A percentile compares a stretch with the other conserved stretches of the same genome.
These are phyloP conservation scores for Chrysotoxum bicinctum DNA, from an alignment of 2,888 invertebrate species.

Conservation along the genomic window DNA sequence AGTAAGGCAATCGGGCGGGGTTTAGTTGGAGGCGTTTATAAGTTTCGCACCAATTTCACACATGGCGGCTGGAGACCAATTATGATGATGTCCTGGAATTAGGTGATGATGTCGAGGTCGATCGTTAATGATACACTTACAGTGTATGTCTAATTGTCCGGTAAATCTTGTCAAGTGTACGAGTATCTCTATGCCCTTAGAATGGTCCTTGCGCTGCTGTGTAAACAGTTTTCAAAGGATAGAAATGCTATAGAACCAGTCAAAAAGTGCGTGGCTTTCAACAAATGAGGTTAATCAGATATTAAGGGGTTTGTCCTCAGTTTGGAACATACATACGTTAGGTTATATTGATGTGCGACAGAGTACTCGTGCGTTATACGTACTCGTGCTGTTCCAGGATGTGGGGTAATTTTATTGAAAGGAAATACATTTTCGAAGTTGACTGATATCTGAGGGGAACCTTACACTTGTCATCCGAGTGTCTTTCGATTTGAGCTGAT, in stretches of 20 bases:
- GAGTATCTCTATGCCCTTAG: neutral
- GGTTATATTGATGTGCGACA: neutral
- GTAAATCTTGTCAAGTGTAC: conserved; percentile 20
- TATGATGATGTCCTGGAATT: neutral
- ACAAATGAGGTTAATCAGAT: conserved; percentile 67
- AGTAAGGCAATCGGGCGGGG: conserved; percentile 54
- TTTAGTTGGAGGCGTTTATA: neutral
- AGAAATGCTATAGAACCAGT: neutral
- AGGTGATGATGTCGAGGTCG: neutral
- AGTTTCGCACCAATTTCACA: conserved; percentile 24
- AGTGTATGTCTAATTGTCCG: conserved; percentile 42
- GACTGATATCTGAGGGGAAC: neutral
- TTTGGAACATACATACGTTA: neutral
- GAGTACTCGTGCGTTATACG: neutral
- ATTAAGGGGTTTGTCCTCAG: conserved; percentile 22
- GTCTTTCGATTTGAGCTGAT: neutral
- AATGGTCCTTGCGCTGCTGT: neutral
- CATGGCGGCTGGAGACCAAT: conserved; percentile 8
- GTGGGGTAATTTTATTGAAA: neutral
- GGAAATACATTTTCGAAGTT: neutral
- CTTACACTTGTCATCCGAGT: neutral
- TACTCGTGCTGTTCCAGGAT: neutral
- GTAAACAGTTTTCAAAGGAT: conserved; percentile 36
- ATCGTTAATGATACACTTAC: neutral
- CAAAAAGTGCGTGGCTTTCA: conserved; percentile 38